These are phyloP conservation scores for Drosophila seguyi DNA, from an alignment of 1,140 invertebrate genomes.

Conservation along the genomic window DNA sequence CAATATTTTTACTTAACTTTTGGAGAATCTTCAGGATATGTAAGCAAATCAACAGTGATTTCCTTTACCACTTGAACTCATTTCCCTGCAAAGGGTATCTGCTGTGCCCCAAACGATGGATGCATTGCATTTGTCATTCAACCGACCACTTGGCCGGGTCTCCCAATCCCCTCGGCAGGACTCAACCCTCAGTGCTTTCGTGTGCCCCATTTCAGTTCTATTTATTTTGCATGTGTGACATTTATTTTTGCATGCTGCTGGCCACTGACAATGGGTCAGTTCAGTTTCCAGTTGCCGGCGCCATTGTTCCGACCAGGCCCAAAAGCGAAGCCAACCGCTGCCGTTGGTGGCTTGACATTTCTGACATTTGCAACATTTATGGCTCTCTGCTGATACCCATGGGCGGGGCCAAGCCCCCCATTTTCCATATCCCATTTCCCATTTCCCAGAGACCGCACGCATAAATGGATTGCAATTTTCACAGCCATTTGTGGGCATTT, in stretches of 20 bases:
- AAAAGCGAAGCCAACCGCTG: slow-evolving; percentile 53
- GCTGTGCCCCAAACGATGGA: slow-evolving; percentile 13
- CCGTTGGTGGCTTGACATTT: slow-evolving; percentile 76
- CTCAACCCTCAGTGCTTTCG: not conserved
- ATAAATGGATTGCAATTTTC: slow-evolving; percentile 57
- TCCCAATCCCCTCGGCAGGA: not conserved
- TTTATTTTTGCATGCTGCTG: slow-evolving; percentile 68
- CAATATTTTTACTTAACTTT: not conserved
- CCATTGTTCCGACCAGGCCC: slow-evolving; percentile 44
- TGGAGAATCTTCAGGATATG: not conserved
- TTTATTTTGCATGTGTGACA: slow-evolving; percentile 77
- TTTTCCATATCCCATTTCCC: not conserved
- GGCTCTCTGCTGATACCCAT: slow-evolving; percentile 64
- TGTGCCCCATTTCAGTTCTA: slow-evolving; percentile 70
- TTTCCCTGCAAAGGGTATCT: slow-evolving; percentile 20
- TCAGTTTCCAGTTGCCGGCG: slow-evolving; percentile 32
- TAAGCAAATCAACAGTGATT: not conserved
- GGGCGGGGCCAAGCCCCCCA: slow-evolving; percentile 21
- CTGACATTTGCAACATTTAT: slow-evolving; percentile 80
- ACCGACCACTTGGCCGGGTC: slow-evolving; percentile 31
- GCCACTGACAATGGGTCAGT: slow-evolving; percentile 50
- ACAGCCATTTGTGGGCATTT: slow-evolving; percentile 58
- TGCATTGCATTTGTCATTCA: slow-evolving; percentile 68
- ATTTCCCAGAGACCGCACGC: slow-evolving; percentile 26
- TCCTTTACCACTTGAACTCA: not conserved